A percentile compares a stretch with the other conserved stretches of the same genome.
Conservation (phyloP, 2,797 vertebrate genomes). For the Aphelocoma californica region DNA sequence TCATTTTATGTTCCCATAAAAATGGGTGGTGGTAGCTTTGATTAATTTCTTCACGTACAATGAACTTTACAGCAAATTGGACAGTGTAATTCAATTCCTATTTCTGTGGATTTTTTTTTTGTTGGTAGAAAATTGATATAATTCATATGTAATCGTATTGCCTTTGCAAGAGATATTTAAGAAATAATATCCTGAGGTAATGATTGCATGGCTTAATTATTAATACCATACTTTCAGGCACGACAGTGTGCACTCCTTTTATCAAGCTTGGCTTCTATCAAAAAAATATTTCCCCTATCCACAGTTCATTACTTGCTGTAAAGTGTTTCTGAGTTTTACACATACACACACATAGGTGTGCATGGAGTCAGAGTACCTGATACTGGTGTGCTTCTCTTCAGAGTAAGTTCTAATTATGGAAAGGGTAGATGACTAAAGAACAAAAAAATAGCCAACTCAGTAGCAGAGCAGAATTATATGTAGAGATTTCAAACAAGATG, state of each 20-base stretch:
- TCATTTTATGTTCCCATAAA: conserved; percentile 94
- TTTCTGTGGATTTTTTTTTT: conserved; percentile 81
- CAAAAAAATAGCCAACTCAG: not conserved
- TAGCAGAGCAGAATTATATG: not conserved
- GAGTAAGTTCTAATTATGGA: not conserved
- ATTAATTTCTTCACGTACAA: conserved; percentile 91
- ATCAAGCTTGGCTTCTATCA: conserved; percentile 47
- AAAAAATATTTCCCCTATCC: conserved; percentile 49
- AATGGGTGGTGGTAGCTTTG: conserved; percentile 88
- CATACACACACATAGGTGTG: fast-evolving
- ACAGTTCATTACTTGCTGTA: not conserved
- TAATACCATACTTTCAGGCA: conserved; percentile 72
- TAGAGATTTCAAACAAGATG: not conserved
- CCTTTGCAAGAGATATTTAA: conserved; percentile 83
- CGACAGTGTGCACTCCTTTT: conserved; percentile 28
- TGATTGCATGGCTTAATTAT: conserved; percentile 80
- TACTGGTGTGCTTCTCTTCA: not conserved
- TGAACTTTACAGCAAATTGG: conserved; percentile 92
- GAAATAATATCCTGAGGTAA: conserved; percentile 84
- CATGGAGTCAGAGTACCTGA: not conserved
- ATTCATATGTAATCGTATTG: conserved; percentile 84
- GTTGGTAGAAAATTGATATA: conserved; percentile 84
- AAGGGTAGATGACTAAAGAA: not conserved
- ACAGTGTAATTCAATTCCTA: conserved; percentile 90
- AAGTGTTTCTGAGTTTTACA: not conserved